Evolutionary conservation across 2,888 invertebrate genomes (phyloP).

Genomic region (Drosophila colorata): DNA sequence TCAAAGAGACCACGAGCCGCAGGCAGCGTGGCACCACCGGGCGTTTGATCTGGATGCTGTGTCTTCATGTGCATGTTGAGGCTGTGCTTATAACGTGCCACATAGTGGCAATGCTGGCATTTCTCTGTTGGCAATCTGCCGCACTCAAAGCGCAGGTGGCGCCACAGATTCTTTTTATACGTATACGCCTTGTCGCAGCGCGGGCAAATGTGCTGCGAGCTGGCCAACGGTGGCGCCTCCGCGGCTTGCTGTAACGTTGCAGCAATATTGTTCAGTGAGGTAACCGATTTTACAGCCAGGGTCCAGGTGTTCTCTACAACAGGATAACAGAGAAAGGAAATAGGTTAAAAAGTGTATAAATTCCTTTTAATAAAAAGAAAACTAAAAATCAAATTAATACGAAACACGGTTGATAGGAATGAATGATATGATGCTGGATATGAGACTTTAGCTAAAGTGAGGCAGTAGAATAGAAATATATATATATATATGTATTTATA

Average conservation of each 20-base stretch:
- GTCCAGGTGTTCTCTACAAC: conserved; percentile 82
- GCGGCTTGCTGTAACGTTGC: conserved; percentile 51
- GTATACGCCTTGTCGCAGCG: conserved; percentile 87
- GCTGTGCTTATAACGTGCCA: conserved; percentile 86
- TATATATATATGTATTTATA: conserved; percentile 8
- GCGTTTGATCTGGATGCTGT: conserved; percentile 78
- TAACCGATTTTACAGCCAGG: conserved; percentile 83
- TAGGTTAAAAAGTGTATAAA: conserved; percentile 54
- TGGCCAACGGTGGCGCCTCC: conserved; percentile 33
- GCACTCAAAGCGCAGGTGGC: conserved; percentile 87
- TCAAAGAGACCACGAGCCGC: conserved; percentile 54
- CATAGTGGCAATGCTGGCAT: conserved; percentile 86
- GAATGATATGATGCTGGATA: conserved; percentile 20
- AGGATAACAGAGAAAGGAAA: conserved; percentile 58
- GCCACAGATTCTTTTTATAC: conserved; percentile 87
- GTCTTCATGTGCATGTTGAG: conserved; percentile 86
- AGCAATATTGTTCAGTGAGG: conserved; percentile 82
- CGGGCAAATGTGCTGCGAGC: conserved; percentile 85
- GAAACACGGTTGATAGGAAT: conserved; percentile 11
- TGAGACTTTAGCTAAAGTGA: conserved; percentile 39
- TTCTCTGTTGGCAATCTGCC: conserved; percentile 87
- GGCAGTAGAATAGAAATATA: conserved; percentile 22
- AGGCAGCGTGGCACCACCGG: not conserved
- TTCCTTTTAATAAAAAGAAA: not conserved
- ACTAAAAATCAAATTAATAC: conserved; percentile 17